These are phyloP conservation scores for Dichetophora obliterata DNA, from an alignment of 2,888 invertebrate genomes.

Conservation along the genomic window DNA sequence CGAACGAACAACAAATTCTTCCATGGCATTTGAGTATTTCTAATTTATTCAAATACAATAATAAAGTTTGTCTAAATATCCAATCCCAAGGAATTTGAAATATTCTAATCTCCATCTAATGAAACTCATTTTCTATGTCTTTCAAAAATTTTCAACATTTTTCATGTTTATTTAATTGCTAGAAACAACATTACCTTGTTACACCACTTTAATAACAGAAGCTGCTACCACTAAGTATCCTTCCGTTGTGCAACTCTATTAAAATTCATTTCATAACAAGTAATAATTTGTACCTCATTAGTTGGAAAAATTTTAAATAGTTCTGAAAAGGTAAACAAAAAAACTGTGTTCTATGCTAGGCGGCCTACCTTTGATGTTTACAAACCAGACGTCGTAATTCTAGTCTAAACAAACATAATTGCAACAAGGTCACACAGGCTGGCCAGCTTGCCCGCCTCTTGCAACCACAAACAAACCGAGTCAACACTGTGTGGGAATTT, in stretches of 20 bases:
- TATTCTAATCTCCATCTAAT: not conserved
- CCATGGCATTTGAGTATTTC: too few species aligned
- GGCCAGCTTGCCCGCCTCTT: not conserved
- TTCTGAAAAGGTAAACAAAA: not conserved
- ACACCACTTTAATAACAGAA: not conserved
- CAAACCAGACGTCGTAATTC: not conserved
- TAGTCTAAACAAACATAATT: constrained; percentile 33
- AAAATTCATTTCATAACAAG: not conserved
- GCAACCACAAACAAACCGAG: constrained; percentile 24
- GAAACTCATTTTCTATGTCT: too few species aligned
- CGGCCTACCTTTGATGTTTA: constrained; percentile 32
- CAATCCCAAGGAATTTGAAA: too few species aligned
- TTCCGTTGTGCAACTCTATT: not conserved
- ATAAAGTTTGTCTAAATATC: too few species aligned
- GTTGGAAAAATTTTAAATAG: not conserved
- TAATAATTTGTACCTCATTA: constrained; percentile 24
- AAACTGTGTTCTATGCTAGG: not conserved
- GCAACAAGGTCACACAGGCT: constrained; percentile 39
- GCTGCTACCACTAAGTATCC: not conserved
- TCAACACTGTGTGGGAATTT: constrained; percentile 30
- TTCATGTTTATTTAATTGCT: too few species aligned
- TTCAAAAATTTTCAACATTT: too few species aligned
- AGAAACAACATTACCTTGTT: not conserved
- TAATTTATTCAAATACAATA: too few species aligned
- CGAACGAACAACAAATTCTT: too few species aligned